Evolutionary conservation across 2,797 vertebrate genomes (phyloP), one percentile per base, ranked within the genome.

Genomic region (Ctenosaura bakeri): DNA sequence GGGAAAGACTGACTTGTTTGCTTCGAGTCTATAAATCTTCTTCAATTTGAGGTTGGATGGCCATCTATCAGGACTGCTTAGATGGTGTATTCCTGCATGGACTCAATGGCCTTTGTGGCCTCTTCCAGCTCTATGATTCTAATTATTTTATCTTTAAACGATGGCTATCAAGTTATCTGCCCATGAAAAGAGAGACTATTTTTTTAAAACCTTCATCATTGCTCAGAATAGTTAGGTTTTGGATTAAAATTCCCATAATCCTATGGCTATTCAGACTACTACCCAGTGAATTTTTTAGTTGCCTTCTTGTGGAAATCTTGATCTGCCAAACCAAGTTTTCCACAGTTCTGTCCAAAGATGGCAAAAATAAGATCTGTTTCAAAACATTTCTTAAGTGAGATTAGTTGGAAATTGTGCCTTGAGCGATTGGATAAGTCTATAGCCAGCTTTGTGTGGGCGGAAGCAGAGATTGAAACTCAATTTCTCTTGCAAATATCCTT

Each of bases 381-480:
- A 66, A 59, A n/a, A 69, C 52, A 80, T 88, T 66, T 62, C 38
- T 87, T 56, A 16, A 59, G 22, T 77, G 85, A 86, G 62, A 83
- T 83, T 88, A 88, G 54, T 38, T 87, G 59, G 52, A 38, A 83
- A 90, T 59, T 83, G 62, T 46, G 22, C n/a, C 71, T 83, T 83
- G 59, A 69, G 82, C 80, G 62, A 89, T 71, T 24, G 73, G 92
- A 93, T 94, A 94, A 88, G 91, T 81, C 35, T 76, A 38, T 80
- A 52, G 74, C 42, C 9, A n/a, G 29, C 50, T 93, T 86, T 93
- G 90, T 89, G 88, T 87, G 81, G 89, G 89, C 10, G n/a, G 50
- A 91, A 73, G 82, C 91, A 52, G 38, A 83, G 59, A 86, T 54
- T 24, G 83, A 77, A 89, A 77, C 92, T 35, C 32, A 88, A 24